Evolutionary conservation across 2,113 vertebrate species (phyloP), one percentile per base, ranked within the genome.

Genomic region (Vimba vimba): DNA sequence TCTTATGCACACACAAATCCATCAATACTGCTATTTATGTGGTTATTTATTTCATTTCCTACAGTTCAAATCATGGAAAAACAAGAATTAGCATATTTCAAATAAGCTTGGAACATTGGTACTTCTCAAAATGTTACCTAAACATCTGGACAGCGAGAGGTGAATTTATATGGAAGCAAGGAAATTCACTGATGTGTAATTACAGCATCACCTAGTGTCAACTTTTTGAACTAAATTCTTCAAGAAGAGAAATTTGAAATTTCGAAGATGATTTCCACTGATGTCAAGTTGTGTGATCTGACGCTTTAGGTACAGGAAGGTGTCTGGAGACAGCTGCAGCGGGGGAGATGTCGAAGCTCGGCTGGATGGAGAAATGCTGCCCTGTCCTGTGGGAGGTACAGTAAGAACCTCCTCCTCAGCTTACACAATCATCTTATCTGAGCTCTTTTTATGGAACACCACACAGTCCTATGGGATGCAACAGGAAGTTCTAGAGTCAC

Each of bases 271-370:
- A 30, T n/a, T 69, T 85, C 1, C 8, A 17, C 36, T 73, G 10
- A 73, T 43, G 36, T 43, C 19, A 21, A 76, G 11, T 19, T 23
- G 45, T 84, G 17, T 68, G 10, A 11, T 87, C 10, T 82, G 71
- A 76, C 6, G 15, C 57, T 78, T n/a, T 93, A 99, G 98, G 83
- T 99, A 99, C 92, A 95, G 98, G 68, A 99, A 97, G 93, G 97
- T 99, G 69, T 96, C 98, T 3, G 98, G 98, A 9, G 98, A 99
- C 91, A 98, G 96, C 75, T 99, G 98, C 57, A 94, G 94, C 10
- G 98, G 97, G 36, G 98, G 98, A 87, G 98, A 99, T 36, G 93
- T 99, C 0, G 97, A 98, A 91, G 93, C 95, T 0, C 93, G 98
- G 4, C 95, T 99, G 1, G 96, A 98, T 74, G 97, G 97, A 90